These are phyloP conservation scores for Nannobrachium achirus DNA, from an alignment of 2,113 vertebrate species.

Conservation along the genomic window DNA sequence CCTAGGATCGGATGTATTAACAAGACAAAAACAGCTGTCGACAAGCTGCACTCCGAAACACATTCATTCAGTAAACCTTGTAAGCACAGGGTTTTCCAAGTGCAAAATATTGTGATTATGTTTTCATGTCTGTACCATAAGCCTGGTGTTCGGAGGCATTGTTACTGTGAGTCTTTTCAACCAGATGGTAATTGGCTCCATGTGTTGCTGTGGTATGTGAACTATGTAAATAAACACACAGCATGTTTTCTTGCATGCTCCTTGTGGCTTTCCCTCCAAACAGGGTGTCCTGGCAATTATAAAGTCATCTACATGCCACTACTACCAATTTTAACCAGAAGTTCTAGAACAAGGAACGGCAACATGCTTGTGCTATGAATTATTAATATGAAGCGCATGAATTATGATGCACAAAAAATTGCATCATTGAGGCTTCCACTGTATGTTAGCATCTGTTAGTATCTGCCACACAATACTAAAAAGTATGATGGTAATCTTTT, in stretches of 20 bases:
- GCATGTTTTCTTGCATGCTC: background rate
- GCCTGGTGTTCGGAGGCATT: background rate
- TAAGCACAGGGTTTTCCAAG: background rate
- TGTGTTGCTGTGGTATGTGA: conserved; percentile 18
- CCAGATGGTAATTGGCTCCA: conserved; percentile 24
- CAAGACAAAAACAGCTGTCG: conserved; percentile 19
- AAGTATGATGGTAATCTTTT: too few species aligned
- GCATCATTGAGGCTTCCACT: too few species aligned
- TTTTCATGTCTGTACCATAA: background rate
- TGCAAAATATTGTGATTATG: background rate
- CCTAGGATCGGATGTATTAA: conserved; percentile 2
- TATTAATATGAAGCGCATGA: too few species aligned
- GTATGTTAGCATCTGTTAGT: too few species aligned
- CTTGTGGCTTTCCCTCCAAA: background rate
- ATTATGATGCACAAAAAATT: too few species aligned
- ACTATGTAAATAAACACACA: conserved; percentile 17
- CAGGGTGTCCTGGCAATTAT: too few species aligned
- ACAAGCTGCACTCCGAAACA: background rate
- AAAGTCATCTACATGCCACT: background rate
- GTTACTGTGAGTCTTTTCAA: background rate
- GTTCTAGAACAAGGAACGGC: too few species aligned
- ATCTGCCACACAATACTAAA: too few species aligned
- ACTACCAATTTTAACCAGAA: too few species aligned
- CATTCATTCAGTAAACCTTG: background rate
- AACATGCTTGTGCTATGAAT: too few species aligned